Evolutionary conservation across 2,797 vertebrate species (phyloP).

Genomic region (Podargus strigoides): DNA sequence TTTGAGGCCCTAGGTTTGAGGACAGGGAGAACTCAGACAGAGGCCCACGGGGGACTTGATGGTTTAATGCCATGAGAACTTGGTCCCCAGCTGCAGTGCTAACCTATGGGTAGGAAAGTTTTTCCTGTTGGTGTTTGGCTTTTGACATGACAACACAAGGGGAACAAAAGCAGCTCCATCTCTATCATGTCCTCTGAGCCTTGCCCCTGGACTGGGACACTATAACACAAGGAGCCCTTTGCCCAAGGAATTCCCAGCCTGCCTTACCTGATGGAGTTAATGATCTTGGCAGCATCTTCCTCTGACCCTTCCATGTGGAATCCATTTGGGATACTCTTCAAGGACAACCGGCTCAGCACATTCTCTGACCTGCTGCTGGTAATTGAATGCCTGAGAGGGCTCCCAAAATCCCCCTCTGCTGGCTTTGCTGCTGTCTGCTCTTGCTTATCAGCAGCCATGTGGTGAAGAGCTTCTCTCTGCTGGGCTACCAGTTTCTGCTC

Average conservation of each 20-base stretch:
- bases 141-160: not conserved
- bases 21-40: not conserved
- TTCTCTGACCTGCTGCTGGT: slow-evolving; percentile 94
- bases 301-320: slow-evolving; percentile 79
- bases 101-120: not conserved
- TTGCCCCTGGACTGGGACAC: not conserved
- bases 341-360: slow-evolving; percentile 84
- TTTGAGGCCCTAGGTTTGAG: not conserved
- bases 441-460: slow-evolving; percentile 80
- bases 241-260: not conserved
- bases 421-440: slow-evolving; percentile 74
- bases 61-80: not conserved
- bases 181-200: not conserved
- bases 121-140: not conserved
- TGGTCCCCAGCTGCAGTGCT: not conserved
- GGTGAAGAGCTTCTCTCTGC: slow-evolving; percentile 72
- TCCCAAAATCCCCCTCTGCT: slow-evolving; percentile 72
- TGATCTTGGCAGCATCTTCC: slow-evolving; percentile 79
- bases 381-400: slow-evolving; percentile 88
- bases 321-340: slow-evolving; percentile 87
- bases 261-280: slow-evolving; percentile 88
- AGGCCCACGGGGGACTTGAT: not conserved
- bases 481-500: slow-evolving; percentile 72
- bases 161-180: not conserved
- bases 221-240: not conserved